Evolutionary conservation across 2,888 invertebrate species (phyloP).

Genomic region (Melanostoma scalare): DNA sequence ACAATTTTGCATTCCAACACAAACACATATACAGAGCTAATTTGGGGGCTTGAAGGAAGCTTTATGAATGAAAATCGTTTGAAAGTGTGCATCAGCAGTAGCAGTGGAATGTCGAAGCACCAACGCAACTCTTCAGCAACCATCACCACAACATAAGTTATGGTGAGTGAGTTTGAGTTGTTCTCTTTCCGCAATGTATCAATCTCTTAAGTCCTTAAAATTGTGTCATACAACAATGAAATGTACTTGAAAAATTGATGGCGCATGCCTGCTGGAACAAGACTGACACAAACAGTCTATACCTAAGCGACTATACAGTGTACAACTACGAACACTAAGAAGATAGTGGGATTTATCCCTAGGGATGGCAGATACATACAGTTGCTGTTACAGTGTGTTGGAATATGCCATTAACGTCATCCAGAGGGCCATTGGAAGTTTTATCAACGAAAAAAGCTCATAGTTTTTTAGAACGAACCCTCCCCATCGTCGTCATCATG

Average conservation of each 20-base stretch:
- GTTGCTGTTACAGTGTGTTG: neutral
- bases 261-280: conserved; percentile 53
- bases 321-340: conserved; percentile 12
- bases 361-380: conserved; percentile 49
- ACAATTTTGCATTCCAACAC: conserved; percentile 62
- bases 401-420: conserved; percentile 60
- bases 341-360: conserved; percentile 46
- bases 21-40: neutral
- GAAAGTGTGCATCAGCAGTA: conserved; percentile 26
- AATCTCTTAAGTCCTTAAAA: conserved; percentile 31
- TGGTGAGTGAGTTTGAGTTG: conserved; percentile 30
- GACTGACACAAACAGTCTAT: conserved; percentile 43
- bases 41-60: conserved; percentile 56
- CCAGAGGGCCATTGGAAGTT: conserved; percentile 68
- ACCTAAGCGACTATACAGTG: conserved; percentile 1
- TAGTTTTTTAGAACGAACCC: neutral
- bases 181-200: conserved; percentile 7
- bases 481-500: conserved; percentile 10
- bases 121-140: conserved; percentile 19
- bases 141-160: conserved; percentile 44
- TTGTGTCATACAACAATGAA: conserved; percentile 52
- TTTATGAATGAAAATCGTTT: conserved; percentile 72
- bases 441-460: conserved; percentile 71
- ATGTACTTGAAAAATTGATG: conserved; percentile 20
- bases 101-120: too few relatives aligned